Evolutionary conservation across 1,140 invertebrate genomes (phyloP).

Genomic region (Drosophila athabasca): DNA sequence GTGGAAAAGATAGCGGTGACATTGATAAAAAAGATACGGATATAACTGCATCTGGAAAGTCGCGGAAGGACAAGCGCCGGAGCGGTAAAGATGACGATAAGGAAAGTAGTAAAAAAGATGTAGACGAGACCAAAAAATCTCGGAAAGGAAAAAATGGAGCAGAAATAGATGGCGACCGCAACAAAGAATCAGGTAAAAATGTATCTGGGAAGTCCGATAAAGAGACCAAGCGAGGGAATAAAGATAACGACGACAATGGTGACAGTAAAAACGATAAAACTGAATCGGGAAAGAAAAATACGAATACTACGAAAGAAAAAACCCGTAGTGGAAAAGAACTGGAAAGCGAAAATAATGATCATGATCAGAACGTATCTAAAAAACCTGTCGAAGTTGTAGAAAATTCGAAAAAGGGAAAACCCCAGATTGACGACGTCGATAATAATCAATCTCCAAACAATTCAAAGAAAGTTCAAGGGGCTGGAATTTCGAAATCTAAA

Average conservation of each 20-base stretch:
- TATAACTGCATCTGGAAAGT: background rate
- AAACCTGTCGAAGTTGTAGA: too few species aligned
- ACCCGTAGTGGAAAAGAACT: background rate
- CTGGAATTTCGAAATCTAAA: background rate
- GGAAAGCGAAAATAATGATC: background rate
- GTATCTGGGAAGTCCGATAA: background rate
- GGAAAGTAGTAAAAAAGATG: background rate
- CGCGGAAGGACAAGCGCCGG: background rate
- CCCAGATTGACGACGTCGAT: background rate
- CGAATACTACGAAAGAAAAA: background rate
- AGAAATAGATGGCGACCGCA: too few species aligned
- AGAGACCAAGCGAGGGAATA: background rate
- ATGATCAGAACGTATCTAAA: too few species aligned
- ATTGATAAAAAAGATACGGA: background rate
- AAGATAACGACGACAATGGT: conserved; percentile 1
- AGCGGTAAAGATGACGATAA: conserved; percentile 2
- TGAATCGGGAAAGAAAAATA: background rate
- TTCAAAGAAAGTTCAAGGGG: background rate
- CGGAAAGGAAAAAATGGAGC: background rate
- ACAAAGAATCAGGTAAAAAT: background rate
- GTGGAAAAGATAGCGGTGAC: background rate
- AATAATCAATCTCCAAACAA: too few species aligned
- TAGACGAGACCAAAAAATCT: background rate
- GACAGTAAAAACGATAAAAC: background rate
- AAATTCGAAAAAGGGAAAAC: background rate